These are phyloP conservation scores for Caenorhabditis drosophilae DNA, from an alignment of 2,888 invertebrate genomes.

Conservation along the genomic window DNA sequence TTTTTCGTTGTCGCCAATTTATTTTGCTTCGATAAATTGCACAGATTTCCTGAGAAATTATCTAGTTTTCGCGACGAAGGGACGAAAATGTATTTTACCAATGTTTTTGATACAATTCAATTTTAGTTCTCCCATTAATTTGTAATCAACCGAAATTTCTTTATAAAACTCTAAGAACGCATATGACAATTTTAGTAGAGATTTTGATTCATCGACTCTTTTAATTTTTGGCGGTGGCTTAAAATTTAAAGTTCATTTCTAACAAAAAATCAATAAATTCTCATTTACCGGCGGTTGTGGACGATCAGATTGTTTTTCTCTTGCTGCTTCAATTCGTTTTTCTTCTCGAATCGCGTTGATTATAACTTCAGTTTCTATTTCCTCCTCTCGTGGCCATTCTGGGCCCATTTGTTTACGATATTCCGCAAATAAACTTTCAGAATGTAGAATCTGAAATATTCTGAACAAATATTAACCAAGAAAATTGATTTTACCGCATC, in stretches of 20 bases:
- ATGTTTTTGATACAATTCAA: conserved; percentile 27
- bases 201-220: conserved; percentile 12
- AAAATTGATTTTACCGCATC: too few species aligned
- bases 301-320: conserved; percentile 9
- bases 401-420: conserved; percentile 2
- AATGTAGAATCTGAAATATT: too few species aligned
- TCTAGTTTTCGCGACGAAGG: not conserved
- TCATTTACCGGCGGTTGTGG: conserved; percentile 13
- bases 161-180: conserved; percentile 8
- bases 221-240: not conserved
- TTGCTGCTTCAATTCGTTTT: conserved; percentile 10
- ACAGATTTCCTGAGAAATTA: conserved; percentile 15
- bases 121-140: conserved; percentile 20
- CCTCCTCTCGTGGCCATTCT: conserved; percentile 5
- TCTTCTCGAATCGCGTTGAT: conserved; percentile 14
- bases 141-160: conserved; percentile 7
- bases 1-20: conserved; percentile 19
- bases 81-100: not conserved
- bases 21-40: conserved; percentile 8
- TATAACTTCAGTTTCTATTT: not conserved
- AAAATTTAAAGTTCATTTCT: not conserved
- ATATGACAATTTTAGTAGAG: conserved; percentile 1
- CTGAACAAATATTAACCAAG: too few species aligned
- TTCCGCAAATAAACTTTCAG: conserved; percentile 17
- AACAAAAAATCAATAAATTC: not conserved